Base-by-base conservation (phyloP, 1,140 invertebrate genomes). In the Anagrus nilaparvatae region DNA sequence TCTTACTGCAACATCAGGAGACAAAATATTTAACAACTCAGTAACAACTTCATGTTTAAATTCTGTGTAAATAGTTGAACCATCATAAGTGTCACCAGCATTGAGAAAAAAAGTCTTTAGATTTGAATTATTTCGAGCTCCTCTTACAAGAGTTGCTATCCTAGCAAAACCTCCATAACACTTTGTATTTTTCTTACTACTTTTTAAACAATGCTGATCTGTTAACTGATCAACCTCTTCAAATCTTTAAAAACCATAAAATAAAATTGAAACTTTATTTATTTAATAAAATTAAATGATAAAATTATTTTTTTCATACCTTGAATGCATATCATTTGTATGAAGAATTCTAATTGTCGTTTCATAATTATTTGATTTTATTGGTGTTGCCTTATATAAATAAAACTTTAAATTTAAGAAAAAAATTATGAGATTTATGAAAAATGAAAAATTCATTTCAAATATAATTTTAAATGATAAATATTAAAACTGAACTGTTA, bases 71-170 rank as follows among this genome's bases (percentile, higher is more conserved):
- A 81, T 91, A 0, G 80, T 70, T 0, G 86, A 87, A 1, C 90
- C 91, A 16, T 89, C 87, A 56, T 82, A 94, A 6, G 85, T 92
- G 55, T 94, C 91, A 0, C 91, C 91, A 1, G 83, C 90, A 55
- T 91, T 90, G 6, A 93, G 63, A 50, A 60, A 63, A 7, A 62
- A 27, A 5, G 49, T 48, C 0, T 54, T 51, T 5, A 51, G 18
- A 3, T 49, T 46, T 0, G 48, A n/a, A 3, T 44, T 28, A 10
- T 40, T 33, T 29, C 53, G 46, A 5, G 53, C 54, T 35, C 59
- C 14, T 1, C 71, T 69, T 58, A 61, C 71, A 63, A 81, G 69
- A 30, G 75, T 65, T 5, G 81, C 76, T 10, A 84, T 70, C 36
- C 87, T 73, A 0, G 86, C 80, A 53, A 90, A 84, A 1, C 87